phyloP scores from a whole-genome alignment of 2,888 invertebrate species.

The Dichetophora obliterata region DNA sequence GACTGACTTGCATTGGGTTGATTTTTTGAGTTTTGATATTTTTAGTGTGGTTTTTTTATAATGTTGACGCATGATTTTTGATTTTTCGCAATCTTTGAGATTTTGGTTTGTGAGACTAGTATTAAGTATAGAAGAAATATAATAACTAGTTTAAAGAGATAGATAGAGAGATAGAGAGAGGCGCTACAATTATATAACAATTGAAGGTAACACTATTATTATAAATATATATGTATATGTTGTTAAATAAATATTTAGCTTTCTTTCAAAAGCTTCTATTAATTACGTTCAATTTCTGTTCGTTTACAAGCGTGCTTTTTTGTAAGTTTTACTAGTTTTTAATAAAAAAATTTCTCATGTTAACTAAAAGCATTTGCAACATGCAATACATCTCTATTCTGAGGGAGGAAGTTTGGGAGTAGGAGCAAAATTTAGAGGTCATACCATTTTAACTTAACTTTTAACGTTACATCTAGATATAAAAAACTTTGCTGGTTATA shows the following conservation, averaged over 20 bases:
- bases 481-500: no score
- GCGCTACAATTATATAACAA: not conserved
- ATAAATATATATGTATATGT: not conserved
- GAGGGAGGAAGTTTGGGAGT: not conserved
- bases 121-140: not conserved
- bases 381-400: not conserved
- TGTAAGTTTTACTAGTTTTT: not conserved
- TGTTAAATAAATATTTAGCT: no score
- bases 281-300: not conserved
- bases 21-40: not conserved
- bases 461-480: no score
- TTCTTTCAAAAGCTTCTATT: no score
- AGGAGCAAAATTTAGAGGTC: not conserved
- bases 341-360: not conserved
- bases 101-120: not conserved
- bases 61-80: not conserved
- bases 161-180: not conserved
- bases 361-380: constrained; percentile 11
- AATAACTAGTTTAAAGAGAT: not conserved
- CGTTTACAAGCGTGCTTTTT: not conserved
- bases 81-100: not conserved
- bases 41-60: not conserved
- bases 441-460: no score
- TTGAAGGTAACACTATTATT: no score
- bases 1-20: not conserved